phyloP scores from a whole-genome alignment of 1,140 invertebrate genomes.

The Drosophila murphyi region DNA sequence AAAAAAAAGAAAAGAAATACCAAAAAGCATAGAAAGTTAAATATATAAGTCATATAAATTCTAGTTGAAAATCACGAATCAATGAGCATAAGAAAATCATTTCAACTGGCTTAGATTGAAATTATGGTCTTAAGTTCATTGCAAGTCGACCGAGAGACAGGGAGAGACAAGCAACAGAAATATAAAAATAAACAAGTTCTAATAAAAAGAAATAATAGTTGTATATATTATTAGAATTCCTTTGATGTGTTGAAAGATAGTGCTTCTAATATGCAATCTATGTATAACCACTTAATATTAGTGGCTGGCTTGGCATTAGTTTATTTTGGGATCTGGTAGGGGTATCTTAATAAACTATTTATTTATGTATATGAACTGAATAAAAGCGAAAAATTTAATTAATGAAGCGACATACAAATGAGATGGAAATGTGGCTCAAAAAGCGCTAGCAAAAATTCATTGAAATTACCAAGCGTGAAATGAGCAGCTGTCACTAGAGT shows the following conservation, averaged over 20 bases:
- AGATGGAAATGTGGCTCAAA: conserved; percentile 40
- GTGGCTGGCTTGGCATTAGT: background rate
- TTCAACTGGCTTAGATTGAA: conserved; percentile 10
- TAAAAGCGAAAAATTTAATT: conserved; percentile 64
- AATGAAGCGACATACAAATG: conserved; percentile 66
- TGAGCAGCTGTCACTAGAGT: conserved; percentile 77
- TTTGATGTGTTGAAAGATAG: background rate
- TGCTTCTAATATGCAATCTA: background rate
- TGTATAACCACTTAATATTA: background rate
- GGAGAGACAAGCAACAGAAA: too few species aligned
- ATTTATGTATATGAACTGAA: conserved; percentile 40
- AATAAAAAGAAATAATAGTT: conserved; percentile 1
- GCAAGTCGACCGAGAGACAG: background rate
- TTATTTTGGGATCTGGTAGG: background rate
- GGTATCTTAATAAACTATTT: conserved; percentile 42
- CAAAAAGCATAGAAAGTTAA: background rate
- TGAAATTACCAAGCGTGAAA: conserved; percentile 81
- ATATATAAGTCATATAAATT: background rate
- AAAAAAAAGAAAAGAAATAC: conserved; percentile 4
- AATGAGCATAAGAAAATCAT: conserved; percentile 22
- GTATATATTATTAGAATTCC: background rate
- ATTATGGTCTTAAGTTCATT: conserved; percentile 13
- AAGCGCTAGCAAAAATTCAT: conserved; percentile 63
- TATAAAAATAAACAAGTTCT: background rate
- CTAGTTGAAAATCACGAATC: background rate